A percentile compares a stretch with the other conserved stretches of the same genome.
These are phyloP conservation scores for Cercocebus atys DNA, from an alignment of 2,113 vertebrate species.

Conservation along the genomic window DNA sequence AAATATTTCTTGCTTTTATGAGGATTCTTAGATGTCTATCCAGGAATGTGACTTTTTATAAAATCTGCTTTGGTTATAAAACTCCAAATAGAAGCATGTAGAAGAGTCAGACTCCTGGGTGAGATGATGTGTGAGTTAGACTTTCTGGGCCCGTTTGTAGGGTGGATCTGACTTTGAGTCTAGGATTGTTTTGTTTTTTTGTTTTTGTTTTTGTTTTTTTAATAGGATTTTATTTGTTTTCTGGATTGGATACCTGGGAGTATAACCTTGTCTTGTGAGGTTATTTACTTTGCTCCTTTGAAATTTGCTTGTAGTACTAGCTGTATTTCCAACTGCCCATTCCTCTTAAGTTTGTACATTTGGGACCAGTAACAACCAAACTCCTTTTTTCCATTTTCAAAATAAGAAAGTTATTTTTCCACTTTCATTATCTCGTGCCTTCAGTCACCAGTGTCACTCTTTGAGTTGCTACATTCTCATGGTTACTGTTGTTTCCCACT, in stretches of 20 bases:
- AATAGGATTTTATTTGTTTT: not conserved
- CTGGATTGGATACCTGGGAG: not conserved
- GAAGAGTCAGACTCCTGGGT: not conserved
- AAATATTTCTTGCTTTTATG: not conserved
- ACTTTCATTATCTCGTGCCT: conserved; percentile 58
- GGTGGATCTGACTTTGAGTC: not conserved
- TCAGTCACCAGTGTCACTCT: conserved; percentile 52
- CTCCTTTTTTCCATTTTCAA: conserved; percentile 52
- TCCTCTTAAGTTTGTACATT: conserved; percentile 69
- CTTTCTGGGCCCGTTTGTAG: not conserved
- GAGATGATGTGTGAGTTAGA: not conserved
- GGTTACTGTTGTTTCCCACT: conserved; percentile 42
- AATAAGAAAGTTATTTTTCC: conserved; percentile 46
- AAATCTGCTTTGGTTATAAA: conserved; percentile 1
- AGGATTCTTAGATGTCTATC: not conserved
- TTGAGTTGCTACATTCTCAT: conserved; percentile 76
- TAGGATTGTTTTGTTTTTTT: not conserved
- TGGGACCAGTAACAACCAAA: conserved; percentile 65
- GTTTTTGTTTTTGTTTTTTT: not conserved
- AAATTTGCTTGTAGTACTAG: conserved; percentile 17
- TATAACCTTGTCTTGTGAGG: not conserved
- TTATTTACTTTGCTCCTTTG: not conserved
- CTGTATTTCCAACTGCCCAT: conserved; percentile 60
- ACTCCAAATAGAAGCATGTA: not conserved
- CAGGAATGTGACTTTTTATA: conserved; percentile 3